phyloP scores from a whole-genome alignment of 1,140 invertebrate genomes.

The Drosophila novamexicana region DNA sequence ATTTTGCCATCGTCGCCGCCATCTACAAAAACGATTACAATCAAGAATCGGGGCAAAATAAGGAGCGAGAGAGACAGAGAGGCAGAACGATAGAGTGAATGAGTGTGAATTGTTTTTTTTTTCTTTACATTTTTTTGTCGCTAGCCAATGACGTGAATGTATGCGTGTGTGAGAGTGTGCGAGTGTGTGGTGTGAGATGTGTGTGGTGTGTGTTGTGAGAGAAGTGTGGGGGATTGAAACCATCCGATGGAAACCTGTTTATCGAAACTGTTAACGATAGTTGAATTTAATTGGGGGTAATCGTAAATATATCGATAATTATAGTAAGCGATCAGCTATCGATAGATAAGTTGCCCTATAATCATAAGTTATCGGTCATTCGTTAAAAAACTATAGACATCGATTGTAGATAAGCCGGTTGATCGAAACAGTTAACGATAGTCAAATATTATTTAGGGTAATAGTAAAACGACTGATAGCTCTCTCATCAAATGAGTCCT shows the following conservation, averaged over 20 bases:
- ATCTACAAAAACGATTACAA: slow-evolving; percentile 81
- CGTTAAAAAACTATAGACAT: no score
- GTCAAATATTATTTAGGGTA: no score
- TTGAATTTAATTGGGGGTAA: no score
- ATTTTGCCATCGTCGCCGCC: slow-evolving; percentile 85
- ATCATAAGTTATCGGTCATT: no score
- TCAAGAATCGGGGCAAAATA: slow-evolving; percentile 15
- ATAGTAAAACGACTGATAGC: no score
- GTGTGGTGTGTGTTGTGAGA: slow-evolving; percentile 15
- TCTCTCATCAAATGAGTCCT: no score
- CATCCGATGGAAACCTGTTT: background rate
- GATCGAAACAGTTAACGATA: no score
- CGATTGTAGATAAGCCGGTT: no score
- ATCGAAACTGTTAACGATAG: background rate
- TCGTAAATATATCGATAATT: background rate
- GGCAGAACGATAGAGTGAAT: slow-evolving; percentile 27
- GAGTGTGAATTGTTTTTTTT: background rate
- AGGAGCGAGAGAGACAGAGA: slow-evolving; percentile 28
- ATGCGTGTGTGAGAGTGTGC: slow-evolving; percentile 1
- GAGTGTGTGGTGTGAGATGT: slow-evolving; percentile 2
- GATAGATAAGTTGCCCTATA: no score
- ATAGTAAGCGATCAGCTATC: background rate
- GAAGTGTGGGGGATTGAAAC: slow-evolving; percentile 1
- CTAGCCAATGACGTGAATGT: slow-evolving; percentile 31
- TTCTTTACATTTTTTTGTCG: background rate